Conservation (phyloP, 2,113 vertebrate species). For the Heterotis niloticus region DNA sequence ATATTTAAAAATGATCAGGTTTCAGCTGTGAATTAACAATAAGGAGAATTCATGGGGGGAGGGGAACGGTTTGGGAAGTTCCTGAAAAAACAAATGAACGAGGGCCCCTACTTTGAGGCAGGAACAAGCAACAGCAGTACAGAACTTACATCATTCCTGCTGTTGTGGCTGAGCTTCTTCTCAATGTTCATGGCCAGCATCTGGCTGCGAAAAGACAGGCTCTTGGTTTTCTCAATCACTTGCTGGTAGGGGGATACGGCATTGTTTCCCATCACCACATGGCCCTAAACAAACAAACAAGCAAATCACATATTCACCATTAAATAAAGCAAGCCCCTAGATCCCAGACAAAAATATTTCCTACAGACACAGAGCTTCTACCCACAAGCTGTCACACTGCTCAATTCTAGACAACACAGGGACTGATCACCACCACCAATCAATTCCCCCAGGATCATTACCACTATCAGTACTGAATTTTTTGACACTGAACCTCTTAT, state of each 20-base stretch:
- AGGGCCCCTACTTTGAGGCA: background rate
- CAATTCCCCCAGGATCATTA: background rate
- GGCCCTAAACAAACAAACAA: conserved; percentile 77
- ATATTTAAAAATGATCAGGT: no score
- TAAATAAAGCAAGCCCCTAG: background rate
- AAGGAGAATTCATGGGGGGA: no score
- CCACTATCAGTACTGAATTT: no score
- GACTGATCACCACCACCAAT: background rate
- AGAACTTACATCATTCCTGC: conserved; percentile 74
- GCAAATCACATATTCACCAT: background rate
- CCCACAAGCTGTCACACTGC: background rate
- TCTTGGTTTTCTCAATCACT: conserved; percentile 97
- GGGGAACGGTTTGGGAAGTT: no score
- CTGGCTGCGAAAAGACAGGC: conserved; percentile 91
- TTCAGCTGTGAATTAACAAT: no score
- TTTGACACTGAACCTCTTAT: no score
- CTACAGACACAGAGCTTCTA: no score
- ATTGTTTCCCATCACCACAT: conserved; percentile 96
- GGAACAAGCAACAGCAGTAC: background rate
- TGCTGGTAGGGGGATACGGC: conserved; percentile 94
- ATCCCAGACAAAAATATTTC: no score
- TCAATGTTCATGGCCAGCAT: conserved; percentile 97
- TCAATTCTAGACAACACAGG: background rate
- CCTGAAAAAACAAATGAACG: background rate
- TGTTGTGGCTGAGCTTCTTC: conserved; percentile 85